Evolutionary conservation across 2,888 invertebrate genomes (phyloP).

Genomic region (Phanerotoma sp.): DNA sequence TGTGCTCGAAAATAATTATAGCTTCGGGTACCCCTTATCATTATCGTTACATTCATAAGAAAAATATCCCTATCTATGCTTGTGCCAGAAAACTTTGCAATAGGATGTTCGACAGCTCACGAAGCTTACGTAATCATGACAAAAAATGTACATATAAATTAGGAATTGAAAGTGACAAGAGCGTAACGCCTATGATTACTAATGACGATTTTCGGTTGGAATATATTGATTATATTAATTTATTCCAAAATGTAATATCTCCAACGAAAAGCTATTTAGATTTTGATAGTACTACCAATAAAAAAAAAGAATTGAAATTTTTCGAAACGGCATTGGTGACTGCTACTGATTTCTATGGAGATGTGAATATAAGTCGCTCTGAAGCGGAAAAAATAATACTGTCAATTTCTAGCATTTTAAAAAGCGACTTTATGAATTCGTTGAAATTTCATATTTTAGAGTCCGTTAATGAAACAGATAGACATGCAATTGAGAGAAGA

Average conservation of each 20-base stretch:
- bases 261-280: neutral
- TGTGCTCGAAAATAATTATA: neutral
- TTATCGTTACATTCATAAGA: neutral
- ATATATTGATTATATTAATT: neutral
- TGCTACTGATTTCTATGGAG: neutral
- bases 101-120: neutral
- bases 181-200: neutral
- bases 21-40: neutral
- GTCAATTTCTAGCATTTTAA: neutral
- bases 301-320: neutral
- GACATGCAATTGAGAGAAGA: neutral
- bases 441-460: neutral
- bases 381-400: neutral
- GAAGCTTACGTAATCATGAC: neutral
- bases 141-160: neutral
- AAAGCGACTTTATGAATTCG: neutral
- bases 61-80: neutral
- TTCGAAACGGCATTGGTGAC: neutral
- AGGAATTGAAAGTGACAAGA: neutral
- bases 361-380: neutral
- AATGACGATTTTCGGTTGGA: neutral
- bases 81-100: neutral
- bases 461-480: neutral
- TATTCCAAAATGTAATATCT: neutral
- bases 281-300: neutral